Evolutionary conservation across 1,140 invertebrate species (phyloP), one percentile per base, ranked within the genome.

Genomic region (Popillia japonica): DNA sequence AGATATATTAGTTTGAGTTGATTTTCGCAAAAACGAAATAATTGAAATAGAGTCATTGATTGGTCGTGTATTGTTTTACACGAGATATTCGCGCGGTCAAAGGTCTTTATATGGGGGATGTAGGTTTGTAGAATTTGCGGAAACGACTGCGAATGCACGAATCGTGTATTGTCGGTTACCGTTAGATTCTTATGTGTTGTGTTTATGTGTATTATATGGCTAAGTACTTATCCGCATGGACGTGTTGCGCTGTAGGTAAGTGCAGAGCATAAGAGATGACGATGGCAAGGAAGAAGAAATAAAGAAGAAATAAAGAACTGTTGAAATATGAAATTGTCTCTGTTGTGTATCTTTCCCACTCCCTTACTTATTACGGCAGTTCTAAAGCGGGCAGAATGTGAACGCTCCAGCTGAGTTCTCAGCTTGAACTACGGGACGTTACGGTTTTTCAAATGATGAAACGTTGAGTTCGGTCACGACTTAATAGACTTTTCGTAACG

Each of bases 271-370:
- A n/a, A 55, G 48, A 14, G 48, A 55, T 17, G 48, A 68, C 61
- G 61, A 23, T 68, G 7, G 61, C 9, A 27, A 14, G 11, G 27
- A 23, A 27, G 61, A 20, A 68, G 22, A 68, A 34, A 34, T 68
- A 17, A 17, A 17, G 22, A 68, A 68, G 61, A 20, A 68, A 68
- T 68, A 68, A 68, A 68, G 61, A 68, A 68, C 61, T 68, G 61
- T 68, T 68, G 61, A 68, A 68, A 68, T 68, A 68, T 68, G 61
- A 68, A 68, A 68, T 68, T 68, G 61, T 68, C 61, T 68, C 61
- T 14, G 61, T 34, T 34, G 61, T 34, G 61, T 68, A 34, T 68
- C 27, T 68, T 68, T 34, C 61, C 61, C 9, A 14, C 61, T 68
- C 61, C 22, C 20, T 68, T 68, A 68, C 61, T 68, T 68, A 68